Evolutionary conservation across 2,797 vertebrate species (phyloP).

Genomic region (Poeciliopsis presidionis): DNA sequence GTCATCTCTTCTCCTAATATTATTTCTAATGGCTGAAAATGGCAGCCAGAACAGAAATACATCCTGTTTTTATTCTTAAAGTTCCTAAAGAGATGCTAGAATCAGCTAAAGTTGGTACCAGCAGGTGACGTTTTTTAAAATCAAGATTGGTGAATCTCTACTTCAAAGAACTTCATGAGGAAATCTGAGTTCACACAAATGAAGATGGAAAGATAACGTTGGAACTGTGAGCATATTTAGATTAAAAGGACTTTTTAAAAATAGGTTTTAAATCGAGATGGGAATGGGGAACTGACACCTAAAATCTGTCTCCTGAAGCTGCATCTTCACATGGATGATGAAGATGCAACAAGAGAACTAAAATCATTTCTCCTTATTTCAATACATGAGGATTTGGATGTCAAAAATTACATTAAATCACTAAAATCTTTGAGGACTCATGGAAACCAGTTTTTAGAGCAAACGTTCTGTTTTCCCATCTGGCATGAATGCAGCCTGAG

Average conservation of each 20-base stretch:
- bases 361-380: background rate
- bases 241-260: background rate
- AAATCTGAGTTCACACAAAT: background rate
- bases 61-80: background rate
- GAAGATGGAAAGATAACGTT: background rate
- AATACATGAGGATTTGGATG: background rate
- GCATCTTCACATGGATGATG: background rate
- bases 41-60: background rate
- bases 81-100: background rate
- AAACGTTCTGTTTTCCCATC: slow-evolving; percentile 22
- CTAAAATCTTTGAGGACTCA: background rate
- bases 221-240: background rate
- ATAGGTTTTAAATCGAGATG: background rate
- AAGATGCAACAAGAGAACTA: background rate
- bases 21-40: background rate
- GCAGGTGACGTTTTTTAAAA: background rate
- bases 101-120: background rate
- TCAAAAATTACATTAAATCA: background rate
- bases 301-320: background rate
- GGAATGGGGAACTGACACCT: background rate
- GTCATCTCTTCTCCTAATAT: background rate
- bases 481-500: slow-evolving; percentile 58
- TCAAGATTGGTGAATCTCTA: background rate
- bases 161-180: slow-evolving; percentile 1
- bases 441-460: background rate